Conservation (phyloP, 2,888 invertebrate genomes). For the Dioctria linearis region DNA sequence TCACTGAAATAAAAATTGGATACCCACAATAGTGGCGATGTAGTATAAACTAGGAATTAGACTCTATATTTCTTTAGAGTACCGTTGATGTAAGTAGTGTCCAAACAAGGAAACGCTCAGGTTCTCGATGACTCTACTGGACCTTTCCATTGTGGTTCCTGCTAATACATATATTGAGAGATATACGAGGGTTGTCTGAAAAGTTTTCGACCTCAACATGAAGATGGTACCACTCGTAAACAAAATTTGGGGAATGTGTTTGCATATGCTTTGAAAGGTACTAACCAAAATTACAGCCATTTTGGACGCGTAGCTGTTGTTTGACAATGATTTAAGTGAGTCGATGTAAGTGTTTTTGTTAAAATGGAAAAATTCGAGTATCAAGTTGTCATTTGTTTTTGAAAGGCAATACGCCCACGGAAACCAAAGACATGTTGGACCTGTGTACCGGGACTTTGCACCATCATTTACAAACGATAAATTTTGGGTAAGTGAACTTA, state of each 20-base stretch:
- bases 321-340: conserved; percentile 54
- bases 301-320: conserved; percentile 56
- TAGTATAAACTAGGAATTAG: too few species aligned
- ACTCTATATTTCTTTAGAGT: too few species aligned
- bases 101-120: too few species aligned
- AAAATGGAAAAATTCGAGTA: conserved; percentile 47
- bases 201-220: too few species aligned
- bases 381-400: conserved; percentile 6
- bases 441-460: neutral
- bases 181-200: conserved; percentile 5
- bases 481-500: neutral
- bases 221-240: conserved; percentile 51
- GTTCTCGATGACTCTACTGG: too few species aligned
- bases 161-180: too few species aligned
- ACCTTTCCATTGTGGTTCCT: too few species aligned
- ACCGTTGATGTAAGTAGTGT: too few species aligned
- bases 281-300: conserved; percentile 57
- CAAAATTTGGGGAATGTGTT: conserved; percentile 53
- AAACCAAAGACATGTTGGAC: conserved; percentile 31
- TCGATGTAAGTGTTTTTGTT: conserved; percentile 52
- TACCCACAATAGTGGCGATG: too few species aligned
- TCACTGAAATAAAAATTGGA: too few species aligned
- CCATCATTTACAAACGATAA: neutral
- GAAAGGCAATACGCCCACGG: conserved; percentile 25
- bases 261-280: conserved; percentile 20